Evolutionary conservation across 1,140 invertebrate genomes (phyloP), one percentile per base, ranked within the genome.

Genomic region (Philaenus spumarius): DNA sequence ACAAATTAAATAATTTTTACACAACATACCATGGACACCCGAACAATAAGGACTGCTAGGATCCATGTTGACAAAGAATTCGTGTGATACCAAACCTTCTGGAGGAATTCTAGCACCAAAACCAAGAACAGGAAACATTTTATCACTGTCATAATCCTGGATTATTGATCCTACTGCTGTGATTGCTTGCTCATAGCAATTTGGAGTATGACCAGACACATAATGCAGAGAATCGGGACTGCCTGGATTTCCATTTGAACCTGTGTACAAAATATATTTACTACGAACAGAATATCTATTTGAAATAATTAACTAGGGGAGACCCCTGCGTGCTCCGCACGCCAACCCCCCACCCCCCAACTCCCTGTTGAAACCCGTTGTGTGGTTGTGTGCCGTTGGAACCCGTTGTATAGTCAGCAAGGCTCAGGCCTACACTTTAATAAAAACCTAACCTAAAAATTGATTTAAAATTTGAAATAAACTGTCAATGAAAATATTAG

Each of bases 241-340:
- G 43, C 72, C 68, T 2, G 81, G 81, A 59, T 80, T 73, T 7
- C 82, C 80, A 73, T 86, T 85, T 4, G 83, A 85, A n/a, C 78
- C 80, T 83, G 51, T n/a, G 11, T 60, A 63, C 40, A 5, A 55
- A 40, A 62, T 35, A 51, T 19, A 60, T n/a, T 30, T 46, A 22
- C 15, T 48, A 4, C 20, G 46, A 22, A 20, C 14, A 14, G 14
- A 46, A n/a, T n/a, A n/a, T n/a, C n/a, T n/a, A n/a, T n/a, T n/a
- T n/a, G n/a, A n/a, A n/a, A n/a, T n/a, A n/a, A n/a, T n/a, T n/a
- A n/a, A n/a, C n/a, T n/a, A n/a, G n/a, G n/a, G n/a, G n/a, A n/a
- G n/a, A n/a, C n/a, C n/a, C n/a, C n/a, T n/a, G n/a, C n/a, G n/a
- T n/a, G n/a, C n/a, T n/a, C n/a, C n/a, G n/a, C n/a, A n/a, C n/a